Base-by-base conservation (phyloP, 2,888 invertebrate genomes). In the Frankliniella fusca region DNA sequence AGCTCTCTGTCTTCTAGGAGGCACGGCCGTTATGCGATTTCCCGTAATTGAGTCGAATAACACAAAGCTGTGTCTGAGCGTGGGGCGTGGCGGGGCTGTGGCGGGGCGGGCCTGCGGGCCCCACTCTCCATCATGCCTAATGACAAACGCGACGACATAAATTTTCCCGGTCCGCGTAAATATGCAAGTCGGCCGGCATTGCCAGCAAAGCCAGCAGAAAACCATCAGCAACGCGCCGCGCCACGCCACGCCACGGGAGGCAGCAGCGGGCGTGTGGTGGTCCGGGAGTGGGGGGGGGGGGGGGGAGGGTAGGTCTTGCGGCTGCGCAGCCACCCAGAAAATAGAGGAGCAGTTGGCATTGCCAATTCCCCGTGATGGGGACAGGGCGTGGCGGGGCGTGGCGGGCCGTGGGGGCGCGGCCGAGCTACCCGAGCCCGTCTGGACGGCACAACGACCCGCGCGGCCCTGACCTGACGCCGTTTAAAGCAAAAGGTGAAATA, bases 301-400 rank as follows among this genome's bases (percentile, higher is more conserved):
- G 3, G 70, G 70, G 70, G 70, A 1, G 70, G 70, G 23, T 12
- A 10, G 70, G 27, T 61, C 61, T 76, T 76, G 70, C 70, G 70
- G 70, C 23, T 23, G 70, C 70, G n/a, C 70, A 76, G 70, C 70
- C 70, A 76, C 70, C 70, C 70, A 76, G 70, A 76, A 76, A 76
- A 76, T 76, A 23, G 70, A 76, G 70, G 70, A 76, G 70, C 70
- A 76, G 70, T 76, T 76, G 70, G 70, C 70, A 76, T 76, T 76
- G 70, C 70, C 70, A 27, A 76, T 76, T 23, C 70, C 23, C 70
- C 70, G 23, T 27, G 70, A 27, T 76, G 70, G 70, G 38, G 38
- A 38, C 38, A 38, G 38, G 27, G 70, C 11, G 27, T 10, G 23
- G 27, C 11, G 70, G 70, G 70, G 70, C 1, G 70, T 11, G 70